These are phyloP conservation scores for Kryptopterus vitreolus DNA, from an alignment of 2,797 vertebrate species.

Conservation along the genomic window DNA sequence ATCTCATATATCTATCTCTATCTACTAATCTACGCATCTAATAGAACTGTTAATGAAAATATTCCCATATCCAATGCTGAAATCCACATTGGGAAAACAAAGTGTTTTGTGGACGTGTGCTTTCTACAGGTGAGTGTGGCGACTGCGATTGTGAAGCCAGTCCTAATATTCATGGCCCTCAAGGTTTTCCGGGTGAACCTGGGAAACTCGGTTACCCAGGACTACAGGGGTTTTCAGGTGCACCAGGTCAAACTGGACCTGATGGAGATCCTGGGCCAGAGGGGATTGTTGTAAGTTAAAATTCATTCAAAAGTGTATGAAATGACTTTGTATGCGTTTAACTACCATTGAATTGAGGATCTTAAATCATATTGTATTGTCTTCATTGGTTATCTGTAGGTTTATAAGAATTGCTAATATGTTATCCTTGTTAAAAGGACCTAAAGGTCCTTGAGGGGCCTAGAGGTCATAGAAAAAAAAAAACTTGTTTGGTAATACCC, in stretches of 20 bases:
- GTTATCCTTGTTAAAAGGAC: background rate
- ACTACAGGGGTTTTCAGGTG: slow-evolving; percentile 9
- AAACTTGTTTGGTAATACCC: too few species aligned
- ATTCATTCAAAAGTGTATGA: background rate
- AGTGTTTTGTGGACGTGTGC: slow-evolving; percentile 8
- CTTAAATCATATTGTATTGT: too few species aligned
- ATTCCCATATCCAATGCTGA: background rate
- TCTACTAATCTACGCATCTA: too few species aligned
- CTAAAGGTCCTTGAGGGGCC: too few species aligned
- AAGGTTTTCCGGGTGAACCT: slow-evolving; percentile 44
- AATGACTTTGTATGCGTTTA: too few species aligned
- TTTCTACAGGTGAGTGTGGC: slow-evolving; percentile 53
- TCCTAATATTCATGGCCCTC: slow-evolving; percentile 48
- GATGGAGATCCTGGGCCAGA: slow-evolving; percentile 54
- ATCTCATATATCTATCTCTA: too few species aligned
- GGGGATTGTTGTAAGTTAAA: slow-evolving; percentile 52
- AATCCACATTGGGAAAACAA: background rate
- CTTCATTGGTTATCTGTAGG: too few species aligned
- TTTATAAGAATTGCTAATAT: background rate
- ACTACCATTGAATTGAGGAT: too few species aligned
- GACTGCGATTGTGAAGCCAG: slow-evolving; percentile 63
- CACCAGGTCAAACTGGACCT: slow-evolving; percentile 47
- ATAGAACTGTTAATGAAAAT: background rate
- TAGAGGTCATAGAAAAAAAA: too few species aligned
- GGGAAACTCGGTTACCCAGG: slow-evolving; percentile 56